Base-by-base conservation (phyloP, 2,888 invertebrate genomes). In the Pheosia gnoma region DNA sequence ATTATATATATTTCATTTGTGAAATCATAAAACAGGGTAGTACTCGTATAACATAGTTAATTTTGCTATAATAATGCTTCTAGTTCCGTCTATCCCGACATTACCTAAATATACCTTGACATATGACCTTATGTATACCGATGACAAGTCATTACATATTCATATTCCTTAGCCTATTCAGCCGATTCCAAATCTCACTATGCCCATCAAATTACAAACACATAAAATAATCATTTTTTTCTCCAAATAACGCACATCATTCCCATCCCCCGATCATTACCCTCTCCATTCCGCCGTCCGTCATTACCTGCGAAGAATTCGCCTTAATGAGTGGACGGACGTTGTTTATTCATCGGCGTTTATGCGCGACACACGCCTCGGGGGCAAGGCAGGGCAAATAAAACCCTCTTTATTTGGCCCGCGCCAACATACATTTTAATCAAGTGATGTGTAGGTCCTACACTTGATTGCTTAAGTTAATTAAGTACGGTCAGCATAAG, bases 381-480 rank as follows among this genome's bases (percentile, higher is more conserved):
- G 87, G 86, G 84, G 78, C 70, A 60, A 66, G 59, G 70, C 66
- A 70, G 62, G 51, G 72, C 83, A 88, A 88, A 89, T 83, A 88
- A 77, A 81, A 74, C 83, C 82, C 81, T 81, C 80, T 83, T 81
- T 86, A 88, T 86, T 87, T 85, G 81, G 70, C 77, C 81, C 80
- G 77, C 68, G 66, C 70, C 74, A 80, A 78, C 81, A 81, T 77
- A 81, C 83, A 78, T 84, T 85, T 86, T 88, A 89, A 89, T 89
- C 83, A 88, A 86, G 83, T 84, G 78, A 61, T 70, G 62, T 58
- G 65, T 59, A 59, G 59, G 38, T 70, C 74, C 78, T 72, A 70
- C 72, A 71, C 75, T 79, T 83, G 78, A 83, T 86, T 86, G 82
- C 76, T 77, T 84, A 80, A 76, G 69, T 79, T 81, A 70, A 77